These are phyloP conservation scores for Lutraria rhynchaena DNA, from an alignment of 1,140 invertebrate genomes.

Conservation along the genomic window DNA sequence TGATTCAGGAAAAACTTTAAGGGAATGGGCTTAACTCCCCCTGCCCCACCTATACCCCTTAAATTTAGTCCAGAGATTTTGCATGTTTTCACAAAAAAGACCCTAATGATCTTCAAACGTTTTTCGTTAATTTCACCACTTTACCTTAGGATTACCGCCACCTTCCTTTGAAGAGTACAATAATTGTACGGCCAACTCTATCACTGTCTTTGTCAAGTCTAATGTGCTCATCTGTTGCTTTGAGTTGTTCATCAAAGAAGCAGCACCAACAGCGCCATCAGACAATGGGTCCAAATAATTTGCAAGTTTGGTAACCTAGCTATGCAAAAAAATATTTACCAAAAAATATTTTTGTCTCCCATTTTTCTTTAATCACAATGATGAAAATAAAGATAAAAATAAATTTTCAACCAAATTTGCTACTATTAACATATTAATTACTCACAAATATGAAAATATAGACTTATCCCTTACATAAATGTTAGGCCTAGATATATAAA, in stretches of 20 bases:
- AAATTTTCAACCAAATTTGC: too few species aligned
- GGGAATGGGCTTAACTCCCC: too few species aligned
- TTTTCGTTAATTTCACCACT: too few species aligned
- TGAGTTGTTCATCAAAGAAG: slow-evolving; percentile 94
- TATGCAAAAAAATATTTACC: not conserved
- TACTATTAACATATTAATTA: too few species aligned
- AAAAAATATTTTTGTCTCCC: not conserved
- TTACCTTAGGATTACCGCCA: slow-evolving; percentile 79
- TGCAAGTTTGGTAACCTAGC: slow-evolving; percentile 89
- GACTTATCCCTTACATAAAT: too few species aligned
- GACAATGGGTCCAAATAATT: slow-evolving; percentile 93
- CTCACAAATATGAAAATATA: too few species aligned
- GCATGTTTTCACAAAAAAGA: too few species aligned
- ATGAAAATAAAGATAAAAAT: too few species aligned
- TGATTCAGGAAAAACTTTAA: too few species aligned
- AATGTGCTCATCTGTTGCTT: slow-evolving; percentile 94
- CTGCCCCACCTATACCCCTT: too few species aligned
- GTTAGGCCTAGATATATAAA: too few species aligned
- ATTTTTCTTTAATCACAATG: not conserved
- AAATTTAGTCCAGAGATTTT: slow-evolving; percentile 77
- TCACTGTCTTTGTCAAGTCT: slow-evolving; percentile 96
- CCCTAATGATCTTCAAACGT: too few species aligned
- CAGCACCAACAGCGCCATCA: slow-evolving; percentile 89
- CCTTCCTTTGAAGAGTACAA: slow-evolving; percentile 92
- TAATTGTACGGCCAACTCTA: slow-evolving; percentile 93